Conservation (phyloP, 2,888 invertebrate species). For the Cistogaster globosa region DNA sequence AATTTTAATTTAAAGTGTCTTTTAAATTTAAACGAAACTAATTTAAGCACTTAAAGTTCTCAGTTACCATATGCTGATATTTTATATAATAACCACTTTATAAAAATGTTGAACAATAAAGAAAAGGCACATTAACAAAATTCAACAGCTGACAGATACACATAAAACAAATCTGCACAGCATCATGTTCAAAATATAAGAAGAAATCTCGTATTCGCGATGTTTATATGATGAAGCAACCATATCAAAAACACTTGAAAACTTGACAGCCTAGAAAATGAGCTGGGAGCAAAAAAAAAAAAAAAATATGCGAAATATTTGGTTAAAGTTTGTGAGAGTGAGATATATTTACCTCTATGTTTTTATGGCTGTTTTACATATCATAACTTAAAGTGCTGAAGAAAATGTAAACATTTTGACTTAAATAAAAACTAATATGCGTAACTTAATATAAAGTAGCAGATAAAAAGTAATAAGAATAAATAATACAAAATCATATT, state of each 20-base stretch:
- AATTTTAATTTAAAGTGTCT: neutral
- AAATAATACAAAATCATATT: too few relatives aligned
- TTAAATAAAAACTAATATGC: neutral
- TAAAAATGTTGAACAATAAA: slow-evolving; percentile 20
- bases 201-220: slow-evolving; percentile 39
- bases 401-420: neutral
- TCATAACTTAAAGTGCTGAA: neutral
- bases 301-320: neutral
- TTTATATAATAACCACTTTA: slow-evolving; percentile 40
- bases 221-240: slow-evolving; percentile 42
- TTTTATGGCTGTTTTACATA: neutral
- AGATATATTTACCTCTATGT: too few relatives aligned
- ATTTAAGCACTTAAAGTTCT: neutral
- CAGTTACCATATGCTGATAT: slow-evolving; percentile 37
- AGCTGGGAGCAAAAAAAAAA: slow-evolving; percentile 13
- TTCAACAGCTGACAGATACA: too few relatives aligned
- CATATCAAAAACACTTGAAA: slow-evolving; percentile 54
- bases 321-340: too few relatives aligned
- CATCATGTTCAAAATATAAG: slow-evolving; percentile 7
- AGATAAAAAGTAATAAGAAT: too few relatives aligned
- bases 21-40: too few relatives aligned
- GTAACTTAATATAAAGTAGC: neutral
- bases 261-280: slow-evolving; percentile 61
- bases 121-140: too few relatives aligned
- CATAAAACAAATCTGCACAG: neutral